These are phyloP conservation scores for Acanthosepion lycidas DNA, from an alignment of 2,888 invertebrate genomes.

Conservation along the genomic window DNA sequence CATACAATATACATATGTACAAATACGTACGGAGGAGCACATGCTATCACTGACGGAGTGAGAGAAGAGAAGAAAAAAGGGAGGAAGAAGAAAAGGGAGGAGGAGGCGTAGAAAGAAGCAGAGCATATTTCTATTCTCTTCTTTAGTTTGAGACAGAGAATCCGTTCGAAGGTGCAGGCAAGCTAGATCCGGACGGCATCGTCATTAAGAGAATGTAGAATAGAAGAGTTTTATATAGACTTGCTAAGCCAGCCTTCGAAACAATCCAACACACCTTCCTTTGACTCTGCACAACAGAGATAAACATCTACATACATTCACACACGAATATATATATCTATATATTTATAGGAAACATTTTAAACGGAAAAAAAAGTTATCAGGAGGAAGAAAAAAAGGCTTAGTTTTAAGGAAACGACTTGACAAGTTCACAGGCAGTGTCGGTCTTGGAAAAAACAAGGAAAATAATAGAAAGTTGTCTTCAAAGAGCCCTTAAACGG, in stretches of 20 bases:
- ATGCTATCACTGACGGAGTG: neutral
- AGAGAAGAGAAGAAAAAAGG: neutral
- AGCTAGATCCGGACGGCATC: neutral
- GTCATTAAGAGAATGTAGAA: conserved; percentile 1
- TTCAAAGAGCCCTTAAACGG: neutral
- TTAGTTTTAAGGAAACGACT: neutral
- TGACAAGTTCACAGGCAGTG: neutral
- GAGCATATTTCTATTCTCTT: neutral
- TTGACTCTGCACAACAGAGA: neutral
- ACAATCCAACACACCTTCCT: neutral
- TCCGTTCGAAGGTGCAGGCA: neutral
- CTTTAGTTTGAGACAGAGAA: neutral
- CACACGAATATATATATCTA: neutral
- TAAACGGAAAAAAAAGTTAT: neutral
- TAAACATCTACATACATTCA: neutral
- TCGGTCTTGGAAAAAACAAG: neutral
- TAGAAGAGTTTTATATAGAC: neutral
- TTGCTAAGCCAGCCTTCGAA: neutral
- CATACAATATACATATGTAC: too few species aligned
- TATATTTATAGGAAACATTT: too few species aligned
- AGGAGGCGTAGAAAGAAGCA: neutral
- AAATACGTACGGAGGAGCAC: neutral
- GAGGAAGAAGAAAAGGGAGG: neutral
- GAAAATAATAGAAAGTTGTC: neutral
- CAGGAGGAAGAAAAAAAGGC: neutral